Percentiles rank a stretch among this genome's conserved stretches.
Evolutionary conservation across 1,140 invertebrate species (phyloP).

Genomic region (Ptiloglossa arizonensis): DNA sequence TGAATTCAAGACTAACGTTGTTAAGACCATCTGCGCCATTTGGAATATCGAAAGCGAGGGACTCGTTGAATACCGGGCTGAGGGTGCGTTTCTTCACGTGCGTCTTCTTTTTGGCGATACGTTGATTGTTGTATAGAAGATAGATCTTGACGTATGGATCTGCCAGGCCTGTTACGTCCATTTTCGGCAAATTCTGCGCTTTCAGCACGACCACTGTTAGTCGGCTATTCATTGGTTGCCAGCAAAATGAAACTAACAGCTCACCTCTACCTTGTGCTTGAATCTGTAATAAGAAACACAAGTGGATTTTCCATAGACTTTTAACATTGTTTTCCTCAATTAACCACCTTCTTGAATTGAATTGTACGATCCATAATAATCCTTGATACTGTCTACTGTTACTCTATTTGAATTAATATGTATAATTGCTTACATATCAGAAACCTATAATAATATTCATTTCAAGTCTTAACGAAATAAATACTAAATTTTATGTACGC

Average conservation of each 20-base stretch:
- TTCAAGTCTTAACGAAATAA: too few species aligned
- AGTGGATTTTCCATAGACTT: not conserved
- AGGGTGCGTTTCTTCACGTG: slow-evolving; percentile 98
- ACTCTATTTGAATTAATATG: too few species aligned
- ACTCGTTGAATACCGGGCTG: slow-evolving; percentile 99
- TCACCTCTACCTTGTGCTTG: slow-evolving; percentile 94
- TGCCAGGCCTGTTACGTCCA: slow-evolving; percentile 97
- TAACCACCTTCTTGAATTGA: too few species aligned
- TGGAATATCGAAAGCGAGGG: slow-evolving; percentile 94
- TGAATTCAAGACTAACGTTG: slow-evolving; percentile 95
- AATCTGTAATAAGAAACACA: slow-evolving; percentile 84
- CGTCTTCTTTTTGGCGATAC: slow-evolving; percentile 99
- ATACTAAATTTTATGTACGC: too few species aligned
- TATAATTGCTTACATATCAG: too few species aligned
- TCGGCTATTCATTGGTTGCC: slow-evolving; percentile 94
- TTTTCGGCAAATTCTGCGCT: slow-evolving; percentile 95
- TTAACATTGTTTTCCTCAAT: not conserved
- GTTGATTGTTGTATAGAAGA: slow-evolving; percentile 96
- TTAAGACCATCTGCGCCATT: slow-evolving; percentile 90
- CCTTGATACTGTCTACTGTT: too few species aligned
- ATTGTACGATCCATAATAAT: too few species aligned
- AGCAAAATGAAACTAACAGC: slow-evolving; percentile 94
- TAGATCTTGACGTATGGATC: slow-evolving; percentile 98
- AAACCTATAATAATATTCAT: too few species aligned
- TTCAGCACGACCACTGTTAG: slow-evolving; percentile 96